Base-by-base conservation (phyloP, 2,113 vertebrate species). In the Formicarius rufipectus region DNA sequence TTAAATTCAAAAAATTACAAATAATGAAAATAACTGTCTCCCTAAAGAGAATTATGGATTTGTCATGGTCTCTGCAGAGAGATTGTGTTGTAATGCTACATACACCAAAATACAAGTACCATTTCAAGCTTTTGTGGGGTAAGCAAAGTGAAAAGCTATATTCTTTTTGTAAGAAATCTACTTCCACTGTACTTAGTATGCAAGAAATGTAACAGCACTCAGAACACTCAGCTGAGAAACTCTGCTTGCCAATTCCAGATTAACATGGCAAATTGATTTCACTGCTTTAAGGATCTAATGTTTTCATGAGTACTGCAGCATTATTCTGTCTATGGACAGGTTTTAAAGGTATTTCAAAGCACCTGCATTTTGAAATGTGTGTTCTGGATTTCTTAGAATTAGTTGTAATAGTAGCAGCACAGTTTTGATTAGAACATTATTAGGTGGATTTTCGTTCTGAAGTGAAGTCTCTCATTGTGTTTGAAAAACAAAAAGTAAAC, bases 221-320 rank as follows among this genome's bases (percentile, higher is more conserved):
- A 58, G 66, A 92, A 97, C 67, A 87, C 93, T 97, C 87, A 78
- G 85, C 92, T 96, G 81, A 94, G 94, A 96, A 94, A 96, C 92
- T 97, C 81, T 95, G 91, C 89, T 97, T 97, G 93, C 96, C 96
- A 97, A 49, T 91, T 96, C 90, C 94, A 80, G 50, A 75, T 84
- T 69, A 88, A 82, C 89, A 82, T 83, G 44, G 73, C 90, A 95
- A 90, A 96, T 91, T 91, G 52, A 95, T 96, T 97, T 95, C 44
- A 73, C 86, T 79, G 31, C 88, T 96, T 91, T 88, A 88, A 94
- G 76, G 13, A 73, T 86, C 33, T 84, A 67, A 62, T 90, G 52
- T 71, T 86, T 89, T 77, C 18, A 44, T 83, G 85, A 62, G n/a
- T 74, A 39, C 71, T 94, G 33, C 52, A 78, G 18, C 20, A 37